phyloP scores from a whole-genome alignment of 2,113 vertebrate species.

The Rhynchomys soricoides region DNA sequence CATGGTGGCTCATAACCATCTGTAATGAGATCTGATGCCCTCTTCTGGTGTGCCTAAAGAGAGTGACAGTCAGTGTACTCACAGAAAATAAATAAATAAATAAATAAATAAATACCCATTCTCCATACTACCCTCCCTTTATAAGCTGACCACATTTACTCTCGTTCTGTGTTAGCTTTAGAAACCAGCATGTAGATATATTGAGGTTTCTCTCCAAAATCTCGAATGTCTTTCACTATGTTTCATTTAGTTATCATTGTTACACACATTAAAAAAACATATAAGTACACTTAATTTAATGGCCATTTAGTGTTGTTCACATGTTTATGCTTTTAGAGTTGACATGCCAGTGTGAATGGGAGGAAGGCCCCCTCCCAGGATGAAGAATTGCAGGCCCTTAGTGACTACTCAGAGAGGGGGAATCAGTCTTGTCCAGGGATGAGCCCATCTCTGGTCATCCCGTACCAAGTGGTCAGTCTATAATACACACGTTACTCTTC shows the following conservation, averaged over 20 bases:
- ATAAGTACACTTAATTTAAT: too few species aligned
- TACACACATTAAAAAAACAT: neutral
- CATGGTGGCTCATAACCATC: too few species aligned
- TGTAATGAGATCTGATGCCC: too few species aligned
- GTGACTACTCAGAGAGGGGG: neutral
- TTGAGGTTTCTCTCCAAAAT: constrained; percentile 24
- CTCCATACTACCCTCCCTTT: neutral
- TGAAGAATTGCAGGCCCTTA: neutral
- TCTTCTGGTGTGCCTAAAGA: too few species aligned
- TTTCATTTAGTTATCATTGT: neutral
- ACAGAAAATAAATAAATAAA: too few species aligned
- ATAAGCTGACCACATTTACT: constrained; percentile 38
- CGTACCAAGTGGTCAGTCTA: neutral
- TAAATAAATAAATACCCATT: too few species aligned
- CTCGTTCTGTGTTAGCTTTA: constrained; percentile 55
- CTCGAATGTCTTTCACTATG: constrained; percentile 12
- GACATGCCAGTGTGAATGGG: neutral
- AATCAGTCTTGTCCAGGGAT: neutral
- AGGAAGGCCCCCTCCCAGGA: neutral
- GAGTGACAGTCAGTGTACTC: too few species aligned
- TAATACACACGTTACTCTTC: neutral
- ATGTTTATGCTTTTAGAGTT: neutral
- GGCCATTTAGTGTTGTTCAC: neutral
- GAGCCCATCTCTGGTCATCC: neutral
- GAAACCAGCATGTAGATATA: constrained; percentile 48